Evolutionary conservation across 1,140 invertebrate species (phyloP).

Genomic region (Dinoponera quadriceps): DNA sequence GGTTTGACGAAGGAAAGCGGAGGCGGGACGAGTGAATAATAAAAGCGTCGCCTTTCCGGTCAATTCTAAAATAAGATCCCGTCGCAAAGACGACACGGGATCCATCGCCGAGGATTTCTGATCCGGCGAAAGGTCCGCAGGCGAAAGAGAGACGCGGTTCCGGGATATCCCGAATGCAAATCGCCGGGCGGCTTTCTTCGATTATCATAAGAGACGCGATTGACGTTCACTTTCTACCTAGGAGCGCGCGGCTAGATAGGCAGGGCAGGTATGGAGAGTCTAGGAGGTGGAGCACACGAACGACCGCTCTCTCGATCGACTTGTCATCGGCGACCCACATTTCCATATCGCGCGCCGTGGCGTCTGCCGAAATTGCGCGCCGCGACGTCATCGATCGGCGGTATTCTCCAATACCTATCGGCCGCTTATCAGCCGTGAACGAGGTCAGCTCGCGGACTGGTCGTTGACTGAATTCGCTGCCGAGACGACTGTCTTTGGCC

Average conservation of each 20-base stretch:
- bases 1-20: neutral
- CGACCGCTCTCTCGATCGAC: conserved; percentile 36
- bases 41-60: neutral
- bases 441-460: neutral
- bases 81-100: no score
- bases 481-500: neutral
- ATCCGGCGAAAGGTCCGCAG: neutral
- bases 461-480: conserved; percentile 19
- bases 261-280: neutral
- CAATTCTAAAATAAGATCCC: no score
- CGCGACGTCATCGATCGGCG: conserved; percentile 35
- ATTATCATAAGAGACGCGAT: conserved; percentile 18
- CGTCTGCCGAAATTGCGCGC: conserved; percentile 45
- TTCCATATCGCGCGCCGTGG: conserved; percentile 31
- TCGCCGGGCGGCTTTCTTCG: neutral
- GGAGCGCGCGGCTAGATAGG: neutral
- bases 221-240: conserved; percentile 49
- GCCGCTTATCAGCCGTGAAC: conserved; percentile 30
- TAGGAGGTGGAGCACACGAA: neutral
- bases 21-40: neutral
- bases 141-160: neutral
- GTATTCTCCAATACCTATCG: conserved; percentile 4
- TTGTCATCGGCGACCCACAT: conserved; percentile 50
- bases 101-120: no score
- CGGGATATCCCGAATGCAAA: neutral